These are phyloP conservation scores for Spatula versicolor DNA, from an alignment of 2,797 vertebrate genomes.

Conservation along the genomic window DNA sequence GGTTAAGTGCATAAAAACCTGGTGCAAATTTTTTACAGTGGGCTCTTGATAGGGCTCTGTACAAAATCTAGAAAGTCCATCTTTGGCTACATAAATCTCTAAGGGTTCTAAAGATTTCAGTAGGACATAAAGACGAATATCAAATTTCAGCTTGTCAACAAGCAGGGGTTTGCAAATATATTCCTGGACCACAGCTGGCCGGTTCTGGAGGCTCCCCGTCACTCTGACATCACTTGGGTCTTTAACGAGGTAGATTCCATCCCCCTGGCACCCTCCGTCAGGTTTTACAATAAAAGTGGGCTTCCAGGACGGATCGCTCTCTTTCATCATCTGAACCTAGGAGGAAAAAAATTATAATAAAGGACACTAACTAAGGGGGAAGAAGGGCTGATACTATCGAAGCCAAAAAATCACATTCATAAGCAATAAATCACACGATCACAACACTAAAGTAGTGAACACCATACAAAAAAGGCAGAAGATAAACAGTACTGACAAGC, in stretches of 20 bases:
- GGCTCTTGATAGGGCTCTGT: slow-evolving; percentile 97
- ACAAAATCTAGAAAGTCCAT: slow-evolving; percentile 96
- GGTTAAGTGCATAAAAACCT: slow-evolving; percentile 96
- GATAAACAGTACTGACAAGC: not conserved
- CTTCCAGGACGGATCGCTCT: slow-evolving; percentile 83
- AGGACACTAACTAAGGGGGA: not conserved
- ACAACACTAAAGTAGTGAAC: not conserved
- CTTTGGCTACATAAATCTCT: slow-evolving; percentile 97
- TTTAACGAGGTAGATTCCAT: slow-evolving; percentile 98
- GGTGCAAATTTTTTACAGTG: slow-evolving; percentile 91
- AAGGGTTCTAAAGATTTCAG: slow-evolving; percentile 92
- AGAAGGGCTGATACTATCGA: not conserved
- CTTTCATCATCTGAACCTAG: slow-evolving; percentile 89
- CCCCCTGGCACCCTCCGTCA: slow-evolving; percentile 94
- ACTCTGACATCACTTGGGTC: slow-evolving; percentile 88
- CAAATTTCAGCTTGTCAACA: slow-evolving; percentile 97
- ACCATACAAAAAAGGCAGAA: not conserved
- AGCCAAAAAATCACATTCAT: not conserved
- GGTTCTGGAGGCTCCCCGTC: slow-evolving; percentile 81
- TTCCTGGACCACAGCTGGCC: slow-evolving; percentile 93
- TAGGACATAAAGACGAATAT: slow-evolving; percentile 95
- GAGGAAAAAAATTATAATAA: not conserved
- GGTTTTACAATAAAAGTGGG: slow-evolving; percentile 97
- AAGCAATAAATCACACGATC: not conserved
- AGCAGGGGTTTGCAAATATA: slow-evolving; percentile 94